Percentiles rank a stretch among this genome's conserved stretches.
Evolutionary conservation across 1,140 invertebrate genomes (phyloP).

Genomic region (Psilanteris sp.): DNA sequence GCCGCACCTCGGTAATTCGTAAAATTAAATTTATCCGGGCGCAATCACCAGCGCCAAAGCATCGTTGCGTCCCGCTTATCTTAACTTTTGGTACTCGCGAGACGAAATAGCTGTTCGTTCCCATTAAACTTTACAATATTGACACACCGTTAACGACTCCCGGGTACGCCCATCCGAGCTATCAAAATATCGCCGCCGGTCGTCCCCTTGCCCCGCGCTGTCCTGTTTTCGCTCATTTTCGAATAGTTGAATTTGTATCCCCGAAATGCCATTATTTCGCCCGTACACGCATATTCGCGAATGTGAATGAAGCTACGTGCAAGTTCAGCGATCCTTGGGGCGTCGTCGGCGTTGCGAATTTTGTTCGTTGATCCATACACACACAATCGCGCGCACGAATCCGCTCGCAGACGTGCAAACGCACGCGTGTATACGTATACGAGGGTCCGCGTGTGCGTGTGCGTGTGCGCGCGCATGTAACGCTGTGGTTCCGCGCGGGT

Average conservation of each 20-base stretch:
- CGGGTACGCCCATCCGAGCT: slow-evolving; percentile 26
- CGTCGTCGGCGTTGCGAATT: slow-evolving; percentile 35
- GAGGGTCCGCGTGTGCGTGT: no score
- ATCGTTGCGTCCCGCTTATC: slow-evolving; percentile 33
- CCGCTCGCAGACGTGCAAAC: neutral
- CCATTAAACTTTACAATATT: slow-evolving; percentile 48
- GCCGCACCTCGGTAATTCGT: slow-evolving; percentile 9
- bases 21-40: slow-evolving; percentile 32
- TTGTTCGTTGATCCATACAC: slow-evolving; percentile 3
- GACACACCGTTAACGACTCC: slow-evolving; percentile 44
- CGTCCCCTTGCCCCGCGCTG: neutral
- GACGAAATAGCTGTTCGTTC: slow-evolving; percentile 31
- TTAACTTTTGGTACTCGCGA: slow-evolving; percentile 19
- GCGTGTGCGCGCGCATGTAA: neutral
- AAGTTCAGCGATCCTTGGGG: slow-evolving; percentile 48
- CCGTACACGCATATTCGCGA: slow-evolving; percentile 23
- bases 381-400: neutral
- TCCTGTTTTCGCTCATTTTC: slow-evolving; percentile 42
- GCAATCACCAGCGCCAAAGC: slow-evolving; percentile 11
- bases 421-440: no score
- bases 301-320: slow-evolving; percentile 28
- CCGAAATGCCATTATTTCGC: slow-evolving; percentile 41
- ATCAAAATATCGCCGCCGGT: slow-evolving; percentile 45
- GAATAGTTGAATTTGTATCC: slow-evolving; percentile 39
- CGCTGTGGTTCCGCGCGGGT: slow-evolving; percentile 2